Base-by-base conservation (phyloP, 2,113 vertebrate species). In the Oostethus manadensis region DNA sequence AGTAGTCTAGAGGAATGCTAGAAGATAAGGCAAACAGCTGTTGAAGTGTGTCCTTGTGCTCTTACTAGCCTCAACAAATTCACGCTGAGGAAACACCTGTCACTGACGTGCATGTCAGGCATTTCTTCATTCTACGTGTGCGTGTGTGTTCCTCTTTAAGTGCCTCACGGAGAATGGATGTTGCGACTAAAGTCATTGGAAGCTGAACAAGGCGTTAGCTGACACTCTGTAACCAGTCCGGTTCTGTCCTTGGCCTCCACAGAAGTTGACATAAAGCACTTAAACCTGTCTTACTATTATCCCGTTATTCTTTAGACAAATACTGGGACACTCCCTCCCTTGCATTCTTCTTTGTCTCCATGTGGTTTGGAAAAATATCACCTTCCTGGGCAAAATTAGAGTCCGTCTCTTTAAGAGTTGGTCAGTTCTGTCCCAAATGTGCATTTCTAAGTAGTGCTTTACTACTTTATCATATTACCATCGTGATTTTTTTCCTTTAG, bases 201-300 rank as follows among this genome's bases (percentile, higher is more conserved):
- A 49, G 53, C 45, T 18, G 58, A 73, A 66, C 62, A 51, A 69
- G 68, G 70, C 64, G 72, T 62, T 38, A 21, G 56, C 64, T 68
- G 66, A 64, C 75, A 71, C 75, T 64, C 68, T 75, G 80, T 81
- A 74, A 80, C 76, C 70, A 33, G 64, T 18, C 10, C n/a, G 15
- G 33, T 60, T 67, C 58, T 71, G 76, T 77, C 76, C 72, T 84
- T 84, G 64, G 58, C 45, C 62, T 68, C 56, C 45, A 17, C 44
- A 66, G 51, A 78, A 51, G 33, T 68, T 43, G 63, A 80, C 43
- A 71, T 43, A 47, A 76, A 74, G 66, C 29, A 60, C 54, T 47
- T 44, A 47, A 43, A 51, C n/a, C 3, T 42, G 51, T 57, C 58
- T 6, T 56, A 61, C 63, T 51, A 56, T 62, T n/a, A 18, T 29